A percentile compares a stretch with the other conserved stretches of the same genome.
These are phyloP conservation scores for Basileuterus tristriatus DNA, from an alignment of 2,797 vertebrate species.

Conservation along the genomic window DNA sequence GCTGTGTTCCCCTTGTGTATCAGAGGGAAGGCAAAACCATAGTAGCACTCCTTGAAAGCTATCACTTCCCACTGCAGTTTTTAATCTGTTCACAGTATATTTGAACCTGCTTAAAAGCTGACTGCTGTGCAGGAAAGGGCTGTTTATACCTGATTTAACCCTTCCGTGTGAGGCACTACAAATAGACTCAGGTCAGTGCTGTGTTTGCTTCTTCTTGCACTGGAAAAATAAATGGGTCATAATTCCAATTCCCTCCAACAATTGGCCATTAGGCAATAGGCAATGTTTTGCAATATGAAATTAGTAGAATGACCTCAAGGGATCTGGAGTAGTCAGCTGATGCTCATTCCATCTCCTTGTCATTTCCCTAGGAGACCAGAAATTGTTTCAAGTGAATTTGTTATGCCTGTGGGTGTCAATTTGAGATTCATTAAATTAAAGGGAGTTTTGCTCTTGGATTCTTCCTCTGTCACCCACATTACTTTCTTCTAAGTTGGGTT, in stretches of 20 bases:
- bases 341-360: neutral
- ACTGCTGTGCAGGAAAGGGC: neutral
- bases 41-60: neutral
- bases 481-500: neutral
- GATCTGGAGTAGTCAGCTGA: neutral
- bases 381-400: neutral
- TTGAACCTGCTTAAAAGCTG: neutral
- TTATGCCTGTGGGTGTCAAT: neutral
- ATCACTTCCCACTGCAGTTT: neutral
- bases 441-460: neutral
- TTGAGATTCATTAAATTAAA: neutral
- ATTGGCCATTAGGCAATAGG: neutral
- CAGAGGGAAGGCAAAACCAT: neutral
- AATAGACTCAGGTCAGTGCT: neutral
- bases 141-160: neutral
- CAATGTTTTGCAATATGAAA: neutral
- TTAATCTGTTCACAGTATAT: neutral
- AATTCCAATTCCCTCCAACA: neutral
- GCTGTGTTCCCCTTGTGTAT: neutral
- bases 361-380: neutral
- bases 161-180: neutral
- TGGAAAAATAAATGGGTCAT: neutral
- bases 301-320: neutral
- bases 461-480: neutral
- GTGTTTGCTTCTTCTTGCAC: neutral